Evolutionary conservation across 2,797 vertebrate genomes (phyloP).

Genomic region (Hapalemur alaotrensis): DNA sequence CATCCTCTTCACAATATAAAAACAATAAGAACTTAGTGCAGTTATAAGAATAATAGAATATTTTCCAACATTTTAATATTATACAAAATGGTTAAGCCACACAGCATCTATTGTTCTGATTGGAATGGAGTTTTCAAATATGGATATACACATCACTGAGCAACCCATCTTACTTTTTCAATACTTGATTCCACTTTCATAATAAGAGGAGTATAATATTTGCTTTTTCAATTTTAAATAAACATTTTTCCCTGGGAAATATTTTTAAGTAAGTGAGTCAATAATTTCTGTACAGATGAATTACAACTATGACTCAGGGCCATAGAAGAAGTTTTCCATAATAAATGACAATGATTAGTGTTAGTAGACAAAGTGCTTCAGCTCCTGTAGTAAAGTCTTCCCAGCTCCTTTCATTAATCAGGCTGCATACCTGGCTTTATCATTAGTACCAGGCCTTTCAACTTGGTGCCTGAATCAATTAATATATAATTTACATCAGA

Average conservation of each 20-base stretch:
- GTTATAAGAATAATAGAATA: not conserved
- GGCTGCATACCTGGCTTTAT: constrained; percentile 75
- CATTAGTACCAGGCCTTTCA: constrained; percentile 68
- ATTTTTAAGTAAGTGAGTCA: constrained; percentile 72
- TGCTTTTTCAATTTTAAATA: constrained; percentile 21
- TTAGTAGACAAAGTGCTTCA: constrained; percentile 64
- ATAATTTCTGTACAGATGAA: constrained; percentile 63
- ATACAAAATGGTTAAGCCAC: not conserved
- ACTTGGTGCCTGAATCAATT: constrained; percentile 71
- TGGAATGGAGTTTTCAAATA: constrained; percentile 12
- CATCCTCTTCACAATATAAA: constrained; percentile 9
- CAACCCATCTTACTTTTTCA: constrained; percentile 1
- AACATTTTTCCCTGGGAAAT: constrained; percentile 30
- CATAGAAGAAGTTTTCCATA: constrained; percentile 55
- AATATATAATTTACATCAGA: constrained; percentile 49
- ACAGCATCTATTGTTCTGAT: not conserved
- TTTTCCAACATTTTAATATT: constrained; percentile 4
- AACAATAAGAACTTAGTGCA: not conserved
- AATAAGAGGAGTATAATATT: not conserved
- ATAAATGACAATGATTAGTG: constrained; percentile 80
- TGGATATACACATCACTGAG: not conserved
- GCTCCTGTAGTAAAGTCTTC: constrained; percentile 69
- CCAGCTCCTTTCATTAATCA: constrained; percentile 79
- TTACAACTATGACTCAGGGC: constrained; percentile 63
- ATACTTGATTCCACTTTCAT: constrained; percentile 39